Evolutionary conservation across 2,113 vertebrate genomes (phyloP).

Genomic region (Ptyas mucosa): DNA sequence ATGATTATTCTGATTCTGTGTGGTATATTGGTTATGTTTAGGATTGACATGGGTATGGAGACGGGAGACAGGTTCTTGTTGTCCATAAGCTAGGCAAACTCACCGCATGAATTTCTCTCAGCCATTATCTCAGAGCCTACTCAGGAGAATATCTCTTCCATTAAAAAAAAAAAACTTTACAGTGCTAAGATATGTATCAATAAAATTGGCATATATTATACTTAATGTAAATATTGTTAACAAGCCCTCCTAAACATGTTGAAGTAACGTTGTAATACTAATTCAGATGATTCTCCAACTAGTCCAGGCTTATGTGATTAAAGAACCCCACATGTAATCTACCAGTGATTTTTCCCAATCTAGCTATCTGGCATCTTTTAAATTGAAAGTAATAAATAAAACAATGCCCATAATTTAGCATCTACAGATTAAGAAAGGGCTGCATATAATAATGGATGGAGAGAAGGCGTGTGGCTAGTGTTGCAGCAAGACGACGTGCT

Average conservation of each 20-base stretch:
- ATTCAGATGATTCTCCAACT: background rate
- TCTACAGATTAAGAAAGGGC: background rate
- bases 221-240: background rate
- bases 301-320: background rate
- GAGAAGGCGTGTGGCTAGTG: no score
- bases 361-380: background rate
- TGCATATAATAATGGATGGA: background rate
- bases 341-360: background rate
- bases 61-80: background rate
- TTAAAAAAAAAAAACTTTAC: background rate
- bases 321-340: background rate
- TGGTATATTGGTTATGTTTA: background rate
- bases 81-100: background rate
- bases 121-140: background rate
- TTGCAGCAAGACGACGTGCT: no score
- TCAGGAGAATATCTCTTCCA: background rate
- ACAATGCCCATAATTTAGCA: background rate
- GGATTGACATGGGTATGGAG: background rate
- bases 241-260: background rate
- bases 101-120: background rate
- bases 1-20: background rate
- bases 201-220: background rate
- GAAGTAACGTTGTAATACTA: background rate
- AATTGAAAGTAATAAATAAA: background rate
- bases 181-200: background rate